These are phyloP conservation scores for Chionomys nivalis DNA, from an alignment of 2,113 vertebrate genomes.

Conservation along the genomic window DNA sequence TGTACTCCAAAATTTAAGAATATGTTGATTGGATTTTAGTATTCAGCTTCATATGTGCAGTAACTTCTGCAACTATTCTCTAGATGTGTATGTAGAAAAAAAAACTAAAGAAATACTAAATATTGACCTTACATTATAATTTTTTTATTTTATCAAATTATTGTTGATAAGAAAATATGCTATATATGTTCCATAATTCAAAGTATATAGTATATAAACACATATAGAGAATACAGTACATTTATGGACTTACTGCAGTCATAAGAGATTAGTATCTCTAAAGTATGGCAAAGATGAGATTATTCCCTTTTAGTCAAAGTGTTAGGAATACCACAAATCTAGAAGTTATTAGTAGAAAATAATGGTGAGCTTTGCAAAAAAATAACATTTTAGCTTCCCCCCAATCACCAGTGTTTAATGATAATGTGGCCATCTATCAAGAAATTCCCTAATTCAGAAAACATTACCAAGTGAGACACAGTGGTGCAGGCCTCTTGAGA, in stretches of 20 bases:
- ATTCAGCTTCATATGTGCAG: slow-evolving; percentile 1
- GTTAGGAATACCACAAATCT: background rate
- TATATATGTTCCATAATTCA: background rate
- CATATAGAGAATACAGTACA: background rate
- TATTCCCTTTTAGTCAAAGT: slow-evolving; percentile 18
- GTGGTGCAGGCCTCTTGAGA: background rate
- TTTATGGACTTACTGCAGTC: slow-evolving; percentile 31
- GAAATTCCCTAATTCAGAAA: slow-evolving; percentile 32
- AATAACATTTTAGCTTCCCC: slow-evolving; percentile 1
- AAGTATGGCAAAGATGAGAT: slow-evolving; percentile 15
- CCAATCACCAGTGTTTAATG: background rate
- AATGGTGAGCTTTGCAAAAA: background rate
- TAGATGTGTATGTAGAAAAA: background rate
- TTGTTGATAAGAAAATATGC: slow-evolving; percentile 43
- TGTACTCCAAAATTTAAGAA: slow-evolving; percentile 1
- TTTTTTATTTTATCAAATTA: slow-evolving; percentile 30
- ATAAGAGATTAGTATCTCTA: background rate
- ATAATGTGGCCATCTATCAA: background rate
- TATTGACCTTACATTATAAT: slow-evolving; percentile 18
- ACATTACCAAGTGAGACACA: background rate
- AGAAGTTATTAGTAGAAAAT: slow-evolving; percentile 4
- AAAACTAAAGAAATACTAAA: slow-evolving; percentile 44
- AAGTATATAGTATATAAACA: background rate
- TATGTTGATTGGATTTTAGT: background rate
- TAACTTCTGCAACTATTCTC: slow-evolving; percentile 5